phyloP scores from a whole-genome alignment of 1,140 invertebrate genomes.

The Drosophila arizonae region DNA sequence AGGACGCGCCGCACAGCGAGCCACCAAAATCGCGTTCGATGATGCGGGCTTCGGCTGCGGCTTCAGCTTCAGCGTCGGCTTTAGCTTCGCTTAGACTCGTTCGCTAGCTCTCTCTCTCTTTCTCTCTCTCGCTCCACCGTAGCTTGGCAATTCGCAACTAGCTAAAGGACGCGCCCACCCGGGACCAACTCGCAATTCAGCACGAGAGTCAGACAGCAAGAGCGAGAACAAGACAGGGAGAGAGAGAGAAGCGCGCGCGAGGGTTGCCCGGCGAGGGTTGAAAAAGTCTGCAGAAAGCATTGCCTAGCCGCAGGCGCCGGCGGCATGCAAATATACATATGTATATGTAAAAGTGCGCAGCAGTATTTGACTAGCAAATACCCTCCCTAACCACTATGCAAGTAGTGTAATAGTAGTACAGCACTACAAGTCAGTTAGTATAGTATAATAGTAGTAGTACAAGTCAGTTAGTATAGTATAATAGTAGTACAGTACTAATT shows the following conservation, averaged over 20 bases:
- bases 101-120: slow-evolving; percentile 2
- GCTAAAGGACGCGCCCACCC: slow-evolving; percentile 25
- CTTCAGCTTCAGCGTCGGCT: slow-evolving; percentile 15
- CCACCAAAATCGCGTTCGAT: background rate
- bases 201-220: background rate
- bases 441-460: too few species aligned
- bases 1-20: background rate
- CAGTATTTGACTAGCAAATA: background rate
- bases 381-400: background rate
- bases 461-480: too few species aligned
- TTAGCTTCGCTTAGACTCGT: slow-evolving; percentile 5
- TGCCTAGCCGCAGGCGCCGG: slow-evolving; percentile 77
- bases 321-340: slow-evolving; percentile 18
- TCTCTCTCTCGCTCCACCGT: background rate
- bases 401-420: background rate
- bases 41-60: background rate
- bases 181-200: slow-evolving; percentile 5
- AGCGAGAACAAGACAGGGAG: slow-evolving; percentile 11
- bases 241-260: slow-evolving; percentile 13
- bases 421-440: too few species aligned
- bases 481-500: too few species aligned
- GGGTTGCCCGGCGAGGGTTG: slow-evolving; percentile 8
- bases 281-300: slow-evolving; percentile 23
- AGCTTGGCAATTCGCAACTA: slow-evolving; percentile 7
- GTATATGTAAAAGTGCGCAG: background rate